Conservation (phyloP, 2,797 vertebrate genomes). For the Xenentodon cancila region DNA sequence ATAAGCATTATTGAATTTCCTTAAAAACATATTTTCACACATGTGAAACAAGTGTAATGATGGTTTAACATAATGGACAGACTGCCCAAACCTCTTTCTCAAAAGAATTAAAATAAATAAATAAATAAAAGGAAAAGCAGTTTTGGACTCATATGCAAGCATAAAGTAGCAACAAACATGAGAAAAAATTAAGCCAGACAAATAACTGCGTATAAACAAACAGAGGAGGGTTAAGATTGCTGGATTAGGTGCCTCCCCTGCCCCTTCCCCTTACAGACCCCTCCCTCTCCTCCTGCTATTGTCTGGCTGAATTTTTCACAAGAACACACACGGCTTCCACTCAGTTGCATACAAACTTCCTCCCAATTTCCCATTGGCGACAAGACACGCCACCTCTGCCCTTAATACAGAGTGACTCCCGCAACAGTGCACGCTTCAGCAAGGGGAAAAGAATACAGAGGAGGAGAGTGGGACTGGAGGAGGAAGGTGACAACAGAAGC, state of each 20-base stretch:
- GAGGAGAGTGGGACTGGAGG: slow-evolving; percentile 4
- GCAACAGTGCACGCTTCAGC: slow-evolving; percentile 54
- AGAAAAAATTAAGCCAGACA: slow-evolving; percentile 78
- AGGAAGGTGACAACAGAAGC: slow-evolving; percentile 62
- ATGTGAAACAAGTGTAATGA: neutral
- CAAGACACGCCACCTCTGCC: slow-evolving; percentile 60
- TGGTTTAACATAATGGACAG: too few relatives aligned
- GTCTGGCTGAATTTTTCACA: slow-evolving; percentile 80
- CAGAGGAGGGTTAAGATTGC: neutral
- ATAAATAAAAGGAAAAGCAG: slow-evolving; percentile 29
- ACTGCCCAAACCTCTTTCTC: too few relatives aligned
- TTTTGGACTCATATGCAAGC: slow-evolving; percentile 12
- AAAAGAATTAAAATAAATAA: slow-evolving; percentile 15
- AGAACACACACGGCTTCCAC: slow-evolving; percentile 52
- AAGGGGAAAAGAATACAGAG: slow-evolving; percentile 8
- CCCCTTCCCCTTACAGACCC: slow-evolving; percentile 6
- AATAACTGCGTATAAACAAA: neutral
- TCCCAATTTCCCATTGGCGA: slow-evolving; percentile 61
- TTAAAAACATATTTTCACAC: neutral
- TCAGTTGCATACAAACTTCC: slow-evolving; percentile 63
- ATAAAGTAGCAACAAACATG: slow-evolving; percentile 46
- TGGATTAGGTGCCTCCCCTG: neutral
- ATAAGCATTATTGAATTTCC: too few relatives aligned
- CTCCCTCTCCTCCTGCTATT: slow-evolving; percentile 55
- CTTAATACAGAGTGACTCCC: slow-evolving; percentile 59